Evolutionary conservation across 2,888 invertebrate genomes (phyloP).

Genomic region (Sinopyrophorus schimmeli): DNA sequence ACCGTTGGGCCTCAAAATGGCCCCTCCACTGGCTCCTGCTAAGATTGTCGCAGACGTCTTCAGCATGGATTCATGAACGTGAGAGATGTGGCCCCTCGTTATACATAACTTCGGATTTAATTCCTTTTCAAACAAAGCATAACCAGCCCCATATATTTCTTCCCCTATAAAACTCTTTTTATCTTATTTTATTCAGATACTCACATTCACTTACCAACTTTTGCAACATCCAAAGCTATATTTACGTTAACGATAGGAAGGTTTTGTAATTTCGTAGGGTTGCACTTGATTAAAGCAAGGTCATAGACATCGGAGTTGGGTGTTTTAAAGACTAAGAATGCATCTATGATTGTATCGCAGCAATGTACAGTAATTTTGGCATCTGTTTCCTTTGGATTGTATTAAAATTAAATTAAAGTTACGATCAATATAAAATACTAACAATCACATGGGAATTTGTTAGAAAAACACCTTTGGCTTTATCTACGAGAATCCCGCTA

Average conservation of each 20-base stretch:
- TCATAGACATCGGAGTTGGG: constrained; percentile 57
- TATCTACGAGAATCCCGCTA: constrained; percentile 60
- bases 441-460: constrained; percentile 66
- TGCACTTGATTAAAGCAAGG: constrained; percentile 56
- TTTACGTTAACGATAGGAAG: constrained; percentile 45
- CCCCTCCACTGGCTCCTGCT: constrained; percentile 65
- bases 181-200: neutral
- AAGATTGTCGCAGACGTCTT: constrained; percentile 67
- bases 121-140: constrained; percentile 59
- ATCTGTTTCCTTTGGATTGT: constrained; percentile 22
- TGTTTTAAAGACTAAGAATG: constrained; percentile 58
- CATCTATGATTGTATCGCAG: constrained; percentile 39
- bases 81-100: constrained; percentile 61
- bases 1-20: constrained; percentile 57
- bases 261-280: constrained; percentile 52
- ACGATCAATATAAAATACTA: constrained; percentile 47
- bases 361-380: constrained; percentile 18
- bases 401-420: neutral
- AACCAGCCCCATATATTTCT: constrained; percentile 61
- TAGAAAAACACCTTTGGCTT: constrained; percentile 57
- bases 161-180: constrained; percentile 59
- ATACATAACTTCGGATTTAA: constrained; percentile 57
- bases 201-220: constrained; percentile 20
- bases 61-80: constrained; percentile 59
- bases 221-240: constrained; percentile 9